Conservation (phyloP, 2,113 vertebrate genomes). For the Scytalopus superciliaris region DNA sequence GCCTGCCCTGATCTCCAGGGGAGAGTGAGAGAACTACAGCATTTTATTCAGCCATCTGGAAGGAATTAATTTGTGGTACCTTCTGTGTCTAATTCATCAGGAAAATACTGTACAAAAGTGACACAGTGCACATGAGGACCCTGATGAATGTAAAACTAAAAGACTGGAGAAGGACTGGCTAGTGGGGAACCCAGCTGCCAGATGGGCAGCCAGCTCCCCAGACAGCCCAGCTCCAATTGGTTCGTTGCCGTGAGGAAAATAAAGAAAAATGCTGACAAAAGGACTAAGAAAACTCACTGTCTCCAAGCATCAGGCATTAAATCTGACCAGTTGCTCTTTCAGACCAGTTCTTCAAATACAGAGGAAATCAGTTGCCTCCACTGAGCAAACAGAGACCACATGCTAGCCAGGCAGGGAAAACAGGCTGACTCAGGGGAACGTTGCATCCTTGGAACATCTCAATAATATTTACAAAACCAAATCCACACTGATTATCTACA, state of each 20-base stretch:
- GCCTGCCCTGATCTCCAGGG: slow-evolving; percentile 11
- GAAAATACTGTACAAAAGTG: slow-evolving; percentile 15
- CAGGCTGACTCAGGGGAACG: neutral
- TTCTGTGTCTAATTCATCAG: slow-evolving; percentile 45
- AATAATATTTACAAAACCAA: slow-evolving; percentile 33
- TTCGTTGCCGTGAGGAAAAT: neutral
- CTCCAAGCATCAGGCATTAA: neutral
- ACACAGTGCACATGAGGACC: neutral
- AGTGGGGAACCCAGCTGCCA: neutral
- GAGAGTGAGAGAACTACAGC: neutral
- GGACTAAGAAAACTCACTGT: neutral
- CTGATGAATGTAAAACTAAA: neutral
- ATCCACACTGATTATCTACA: neutral
- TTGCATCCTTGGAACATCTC: neutral
- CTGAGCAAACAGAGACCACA: slow-evolving; percentile 21
- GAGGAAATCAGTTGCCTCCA: neutral
- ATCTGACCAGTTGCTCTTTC: neutral
- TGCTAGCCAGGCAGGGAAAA: neutral
- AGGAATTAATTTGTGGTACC: slow-evolving; percentile 44
- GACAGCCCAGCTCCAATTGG: neutral
- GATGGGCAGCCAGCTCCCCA: neutral
- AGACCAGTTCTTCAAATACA: neutral
- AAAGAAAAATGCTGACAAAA: neutral
- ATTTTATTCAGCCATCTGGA: slow-evolving; percentile 55
- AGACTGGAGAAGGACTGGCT: neutral